Evolutionary conservation across 1,140 invertebrate species (phyloP).

Genomic region (Matsumurasca onukii): DNA sequence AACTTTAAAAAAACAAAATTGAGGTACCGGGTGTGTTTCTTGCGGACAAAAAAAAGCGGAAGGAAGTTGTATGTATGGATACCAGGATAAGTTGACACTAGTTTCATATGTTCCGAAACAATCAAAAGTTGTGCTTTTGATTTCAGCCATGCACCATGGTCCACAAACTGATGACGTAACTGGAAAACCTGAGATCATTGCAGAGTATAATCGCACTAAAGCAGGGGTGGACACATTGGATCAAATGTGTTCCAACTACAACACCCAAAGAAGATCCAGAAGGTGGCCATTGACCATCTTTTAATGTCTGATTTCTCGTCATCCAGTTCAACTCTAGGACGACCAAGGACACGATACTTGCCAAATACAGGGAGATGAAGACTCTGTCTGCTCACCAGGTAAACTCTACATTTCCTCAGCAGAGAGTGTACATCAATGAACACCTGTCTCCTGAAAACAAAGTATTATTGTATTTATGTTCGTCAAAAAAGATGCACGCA

Average conservation of each 20-base stretch:
- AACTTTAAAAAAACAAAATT: constrained; percentile 22
- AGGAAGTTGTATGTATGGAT: constrained; percentile 36
- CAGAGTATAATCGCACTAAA: constrained; percentile 49
- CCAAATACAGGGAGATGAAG: background rate
- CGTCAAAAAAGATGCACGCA: too few relatives aligned
- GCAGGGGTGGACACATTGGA: constrained; percentile 50
- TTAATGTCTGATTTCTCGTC: too few relatives aligned
- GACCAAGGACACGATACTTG: background rate
- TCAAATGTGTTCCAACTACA: constrained; percentile 50
- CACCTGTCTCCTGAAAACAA: too few relatives aligned
- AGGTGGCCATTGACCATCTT: constrained; percentile 55
- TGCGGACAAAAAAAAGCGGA: background rate
- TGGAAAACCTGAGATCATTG: constrained; percentile 46
- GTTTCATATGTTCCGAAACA: constrained; percentile 42
- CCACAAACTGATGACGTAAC: constrained; percentile 33
- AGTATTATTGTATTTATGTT: too few relatives aligned
- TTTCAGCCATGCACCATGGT: constrained; percentile 42
- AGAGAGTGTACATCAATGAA: background rate
- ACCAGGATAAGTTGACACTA: constrained; percentile 40
- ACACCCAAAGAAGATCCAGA: constrained; percentile 50
- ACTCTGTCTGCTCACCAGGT: background rate
- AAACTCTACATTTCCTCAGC: background rate
- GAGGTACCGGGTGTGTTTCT: background rate
- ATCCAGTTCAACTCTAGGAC: too few relatives aligned
- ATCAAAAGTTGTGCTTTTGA: constrained; percentile 40